These are phyloP conservation scores for Coptodon rendalli DNA, from an alignment of 2,113 vertebrate species.

Conservation along the genomic window DNA sequence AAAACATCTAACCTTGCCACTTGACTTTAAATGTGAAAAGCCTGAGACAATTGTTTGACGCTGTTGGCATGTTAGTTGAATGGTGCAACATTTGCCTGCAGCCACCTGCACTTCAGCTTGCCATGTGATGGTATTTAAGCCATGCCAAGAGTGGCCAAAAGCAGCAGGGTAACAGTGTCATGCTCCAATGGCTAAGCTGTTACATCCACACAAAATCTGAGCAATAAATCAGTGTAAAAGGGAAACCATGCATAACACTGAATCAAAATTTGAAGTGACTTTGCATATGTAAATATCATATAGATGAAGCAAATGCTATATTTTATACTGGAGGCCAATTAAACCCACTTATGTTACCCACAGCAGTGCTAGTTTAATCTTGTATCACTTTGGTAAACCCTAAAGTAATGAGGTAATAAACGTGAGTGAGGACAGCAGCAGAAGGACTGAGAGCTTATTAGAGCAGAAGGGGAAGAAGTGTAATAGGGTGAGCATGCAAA, in stretches of 20 bases:
- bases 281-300: background rate
- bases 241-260: background rate
- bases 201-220: background rate
- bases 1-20: background rate
- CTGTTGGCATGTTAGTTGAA: background rate
- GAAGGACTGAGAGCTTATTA: background rate
- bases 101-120: conserved; percentile 30
- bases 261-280: background rate
- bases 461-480: background rate
- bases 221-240: conserved; percentile 2
- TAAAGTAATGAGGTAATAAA: background rate
- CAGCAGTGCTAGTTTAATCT: background rate
- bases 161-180: conserved; percentile 14
- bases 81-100: conserved; percentile 5
- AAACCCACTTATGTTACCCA: background rate
- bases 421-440: background rate
- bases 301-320: background rate
- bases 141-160: conserved; percentile 4
- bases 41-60: background rate
- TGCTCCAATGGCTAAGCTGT: conserved; percentile 8
- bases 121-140: conserved; percentile 21
- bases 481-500: background rate
- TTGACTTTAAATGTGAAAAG: background rate
- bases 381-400: background rate
- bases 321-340: background rate